phyloP scores from a whole-genome alignment of 2,797 vertebrate genomes.

The Manis javanica region DNA sequence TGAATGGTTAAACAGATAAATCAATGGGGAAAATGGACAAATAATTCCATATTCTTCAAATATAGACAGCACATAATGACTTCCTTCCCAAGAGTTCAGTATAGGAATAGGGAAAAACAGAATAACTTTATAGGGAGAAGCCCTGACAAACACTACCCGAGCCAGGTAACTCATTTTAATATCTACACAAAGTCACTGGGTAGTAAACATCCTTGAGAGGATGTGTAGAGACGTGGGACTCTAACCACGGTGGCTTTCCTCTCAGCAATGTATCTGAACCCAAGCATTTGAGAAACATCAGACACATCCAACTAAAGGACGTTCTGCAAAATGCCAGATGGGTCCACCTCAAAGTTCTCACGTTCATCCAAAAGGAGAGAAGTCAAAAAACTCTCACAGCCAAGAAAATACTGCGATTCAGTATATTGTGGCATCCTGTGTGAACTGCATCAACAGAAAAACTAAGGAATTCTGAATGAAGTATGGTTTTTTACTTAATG shows the following conservation, averaged over 20 bases:
- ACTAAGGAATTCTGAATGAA: background rate
- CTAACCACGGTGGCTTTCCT: background rate
- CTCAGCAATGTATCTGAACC: background rate
- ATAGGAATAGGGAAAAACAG: background rate
- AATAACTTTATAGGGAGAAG: background rate
- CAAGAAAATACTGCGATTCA: background rate
- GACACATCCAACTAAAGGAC: rapidly evolving
- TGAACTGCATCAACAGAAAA: background rate
- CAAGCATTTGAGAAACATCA: background rate
- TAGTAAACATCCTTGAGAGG: background rate
- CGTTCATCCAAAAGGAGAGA: background rate
- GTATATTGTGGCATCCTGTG: background rate
- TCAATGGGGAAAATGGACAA: background rate
- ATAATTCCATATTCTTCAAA: background rate
- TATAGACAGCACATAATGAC: background rate
- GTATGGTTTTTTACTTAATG: background rate
- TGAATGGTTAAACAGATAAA: background rate
- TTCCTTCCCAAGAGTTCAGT: background rate
- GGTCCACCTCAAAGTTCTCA: background rate
- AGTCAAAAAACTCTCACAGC: background rate
- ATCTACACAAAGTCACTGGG: background rate
- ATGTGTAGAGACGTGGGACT: background rate
- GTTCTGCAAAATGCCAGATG: background rate
- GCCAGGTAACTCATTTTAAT: background rate
- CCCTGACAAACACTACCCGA: background rate